These are phyloP conservation scores for Scyliorhinus canicula DNA, from an alignment of 2,797 vertebrate species.

Conservation along the genomic window DNA sequence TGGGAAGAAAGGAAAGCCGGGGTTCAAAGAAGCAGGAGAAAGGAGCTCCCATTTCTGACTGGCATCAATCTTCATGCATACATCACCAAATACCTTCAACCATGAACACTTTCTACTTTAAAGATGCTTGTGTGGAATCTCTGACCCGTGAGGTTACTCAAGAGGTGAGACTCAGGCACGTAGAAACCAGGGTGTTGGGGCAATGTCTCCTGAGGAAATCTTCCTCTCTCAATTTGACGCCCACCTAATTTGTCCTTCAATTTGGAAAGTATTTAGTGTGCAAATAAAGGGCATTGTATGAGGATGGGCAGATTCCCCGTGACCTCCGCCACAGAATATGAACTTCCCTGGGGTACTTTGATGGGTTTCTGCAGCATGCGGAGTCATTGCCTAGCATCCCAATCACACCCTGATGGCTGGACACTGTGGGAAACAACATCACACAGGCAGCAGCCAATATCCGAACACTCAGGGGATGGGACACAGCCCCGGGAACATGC, in stretches of 20 bases:
- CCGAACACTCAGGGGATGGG: too few relatives aligned
- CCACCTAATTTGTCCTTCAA: too few relatives aligned
- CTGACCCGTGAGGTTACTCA: neutral
- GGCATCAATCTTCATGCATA: neutral
- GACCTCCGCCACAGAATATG: too few relatives aligned
- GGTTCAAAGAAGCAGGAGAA: neutral
- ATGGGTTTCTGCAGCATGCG: too few relatives aligned
- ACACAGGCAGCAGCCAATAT: too few relatives aligned
- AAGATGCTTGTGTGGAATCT: neutral
- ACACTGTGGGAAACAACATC: too few relatives aligned
- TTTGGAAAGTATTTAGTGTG: neutral
- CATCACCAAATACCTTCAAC: neutral
- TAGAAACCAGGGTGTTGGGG: neutral
- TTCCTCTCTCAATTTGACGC: neutral
- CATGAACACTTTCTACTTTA: neutral
- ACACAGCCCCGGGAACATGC: too few relatives aligned
- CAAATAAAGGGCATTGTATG: neutral
- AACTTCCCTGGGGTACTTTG: too few relatives aligned
- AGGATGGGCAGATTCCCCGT: too few relatives aligned
- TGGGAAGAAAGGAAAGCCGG: neutral
- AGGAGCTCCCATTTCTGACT: neutral
- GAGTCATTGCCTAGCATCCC: too few relatives aligned
- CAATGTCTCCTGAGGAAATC: neutral
- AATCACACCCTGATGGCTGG: too few relatives aligned
- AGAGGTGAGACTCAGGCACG: neutral